Evolutionary conservation across 2,113 vertebrate genomes (phyloP), one percentile per base, ranked within the genome.

Genomic region (Ciconia boyciana): DNA sequence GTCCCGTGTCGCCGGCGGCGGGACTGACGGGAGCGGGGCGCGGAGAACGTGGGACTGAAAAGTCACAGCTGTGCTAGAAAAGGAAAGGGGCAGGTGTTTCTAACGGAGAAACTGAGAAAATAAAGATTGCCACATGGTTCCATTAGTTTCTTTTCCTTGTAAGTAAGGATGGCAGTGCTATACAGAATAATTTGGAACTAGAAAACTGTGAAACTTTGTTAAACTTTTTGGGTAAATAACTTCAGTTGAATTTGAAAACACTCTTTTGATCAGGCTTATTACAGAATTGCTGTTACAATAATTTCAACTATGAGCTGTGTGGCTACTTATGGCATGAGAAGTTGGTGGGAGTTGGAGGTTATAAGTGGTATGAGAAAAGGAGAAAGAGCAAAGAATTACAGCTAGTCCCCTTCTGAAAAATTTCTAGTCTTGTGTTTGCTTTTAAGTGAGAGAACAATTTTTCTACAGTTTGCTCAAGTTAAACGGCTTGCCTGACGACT

Each of bases 21-120:
- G 39, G 9, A 1, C 3, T 0, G 26, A 1, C 4, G 1, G 1
- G 13, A 5, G 25, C 0, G 0, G 6, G 11, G 5, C 1, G 0
- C 2, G 19, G 18, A 4, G 36, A 3, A 7, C 1, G 1, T 3
- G 25, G 28, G 4, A 11, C 20, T 13, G 10, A 22, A 13, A 55
- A 39, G 13, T 14, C 29, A 10, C 26, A 34, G 11, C 2, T 51
- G 7, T 19, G 12, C 25, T 24, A 6, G 19, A 31, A 13, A 8
- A 54, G 8, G 32, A 64, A 65, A 64, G 22, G 11, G 16, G 2
- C 13, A 24, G 16, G 9, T 58, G 46, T 62, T 61, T 31, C 41
- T 28, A 7, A 15, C 5, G 9, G 46, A 39, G 34, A 36, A 89
- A 44, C 10, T 21, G 18, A 34, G 46, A 57, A 89, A 65, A 71